phyloP scores from a whole-genome alignment of 64 coral and sea anemone genomes.

The Hydrozoanthus tunicans region DNA sequence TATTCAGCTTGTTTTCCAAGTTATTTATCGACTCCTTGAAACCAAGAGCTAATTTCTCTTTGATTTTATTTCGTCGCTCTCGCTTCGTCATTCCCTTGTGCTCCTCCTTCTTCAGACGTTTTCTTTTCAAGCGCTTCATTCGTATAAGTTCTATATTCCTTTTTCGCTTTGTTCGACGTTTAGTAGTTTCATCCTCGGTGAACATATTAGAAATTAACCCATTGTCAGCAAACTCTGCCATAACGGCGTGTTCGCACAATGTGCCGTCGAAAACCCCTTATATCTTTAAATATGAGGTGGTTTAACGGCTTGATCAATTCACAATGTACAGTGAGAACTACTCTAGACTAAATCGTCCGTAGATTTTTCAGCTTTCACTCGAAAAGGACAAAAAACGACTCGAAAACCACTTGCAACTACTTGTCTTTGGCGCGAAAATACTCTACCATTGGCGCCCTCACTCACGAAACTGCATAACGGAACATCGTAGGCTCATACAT shows the following conservation, averaged over 20 bases:
- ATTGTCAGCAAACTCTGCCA: conserved; percentile 30
- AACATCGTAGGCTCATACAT: too few relatives aligned
- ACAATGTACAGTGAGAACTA: too few relatives aligned
- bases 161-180: background rate
- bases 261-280: background rate
- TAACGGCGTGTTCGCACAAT: conserved; percentile 17
- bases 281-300: background rate
- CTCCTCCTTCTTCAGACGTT: background rate
- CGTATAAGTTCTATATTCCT: background rate
- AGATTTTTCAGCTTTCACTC: too few relatives aligned
- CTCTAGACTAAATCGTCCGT: too few relatives aligned
- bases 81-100: background rate
- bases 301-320: too few relatives aligned
- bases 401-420: too few relatives aligned
- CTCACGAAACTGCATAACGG: too few relatives aligned
- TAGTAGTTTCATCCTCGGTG: background rate
- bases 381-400: too few relatives aligned
- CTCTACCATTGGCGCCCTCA: too few relatives aligned
- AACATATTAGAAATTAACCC: background rate
- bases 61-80: background rate
- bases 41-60: background rate
- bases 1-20: too few relatives aligned
- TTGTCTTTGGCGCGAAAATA: too few relatives aligned
- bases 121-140: background rate
- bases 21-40: too few relatives aligned